phyloP scores from a whole-genome alignment of 2,113 vertebrate genomes.

The Sinocyclocheilus rhinocerous region DNA sequence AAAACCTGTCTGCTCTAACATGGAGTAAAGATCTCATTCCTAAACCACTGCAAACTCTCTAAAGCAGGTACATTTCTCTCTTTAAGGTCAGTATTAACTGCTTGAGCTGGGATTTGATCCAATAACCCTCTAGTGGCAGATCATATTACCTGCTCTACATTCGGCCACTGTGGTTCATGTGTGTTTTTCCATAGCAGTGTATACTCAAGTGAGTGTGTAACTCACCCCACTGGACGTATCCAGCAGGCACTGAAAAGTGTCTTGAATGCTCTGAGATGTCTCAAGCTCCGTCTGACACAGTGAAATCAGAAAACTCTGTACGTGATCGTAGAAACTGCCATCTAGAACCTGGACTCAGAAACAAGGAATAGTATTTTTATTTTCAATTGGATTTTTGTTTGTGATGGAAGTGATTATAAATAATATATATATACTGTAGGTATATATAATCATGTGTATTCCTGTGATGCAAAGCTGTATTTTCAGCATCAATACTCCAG shows the following conservation, averaged over 20 bases:
- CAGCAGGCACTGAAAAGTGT: slow-evolving; percentile 88
- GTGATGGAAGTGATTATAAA: background rate
- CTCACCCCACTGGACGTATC: slow-evolving; percentile 87
- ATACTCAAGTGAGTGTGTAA: slow-evolving; percentile 22
- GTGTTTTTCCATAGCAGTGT: slow-evolving; percentile 32
- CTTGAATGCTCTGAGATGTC: slow-evolving; percentile 83
- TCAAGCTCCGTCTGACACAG: slow-evolving; percentile 93
- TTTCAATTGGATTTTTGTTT: background rate
- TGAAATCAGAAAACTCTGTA: slow-evolving; percentile 93
- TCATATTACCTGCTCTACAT: slow-evolving; percentile 50
- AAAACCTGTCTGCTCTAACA: background rate
- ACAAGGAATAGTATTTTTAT: background rate
- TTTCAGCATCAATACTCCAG: no score
- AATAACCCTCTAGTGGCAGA: slow-evolving; percentile 32
- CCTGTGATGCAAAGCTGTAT: no score
- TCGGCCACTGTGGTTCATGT: slow-evolving; percentile 15
- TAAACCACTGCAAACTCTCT: background rate
- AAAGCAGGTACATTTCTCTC: slow-evolving; percentile 17
- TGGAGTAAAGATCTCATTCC: background rate
- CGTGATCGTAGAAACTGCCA: slow-evolving; percentile 87
- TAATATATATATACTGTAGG: no score
- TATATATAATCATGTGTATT: no score
- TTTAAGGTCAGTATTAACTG: background rate
- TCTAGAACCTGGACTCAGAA: slow-evolving; percentile 82
- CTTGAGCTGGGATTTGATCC: slow-evolving; percentile 31